Conservation (phyloP, 2,113 vertebrate genomes). For the Lycocorax pyrrhopterus region DNA sequence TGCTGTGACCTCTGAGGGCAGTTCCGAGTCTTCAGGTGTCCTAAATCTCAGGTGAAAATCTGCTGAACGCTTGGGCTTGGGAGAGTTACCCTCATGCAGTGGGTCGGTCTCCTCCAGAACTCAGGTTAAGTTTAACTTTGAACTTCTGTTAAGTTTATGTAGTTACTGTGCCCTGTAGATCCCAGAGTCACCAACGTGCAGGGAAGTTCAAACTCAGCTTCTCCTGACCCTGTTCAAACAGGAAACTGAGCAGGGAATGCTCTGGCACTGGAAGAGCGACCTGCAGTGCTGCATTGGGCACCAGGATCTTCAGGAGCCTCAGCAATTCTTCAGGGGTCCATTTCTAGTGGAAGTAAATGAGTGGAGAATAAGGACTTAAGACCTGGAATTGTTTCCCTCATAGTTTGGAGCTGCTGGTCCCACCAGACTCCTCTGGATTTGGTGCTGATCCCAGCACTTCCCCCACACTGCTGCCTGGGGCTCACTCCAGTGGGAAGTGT, state of each 20-base stretch:
- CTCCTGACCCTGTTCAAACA: background rate
- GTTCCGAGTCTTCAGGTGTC: background rate
- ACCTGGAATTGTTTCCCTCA: background rate
- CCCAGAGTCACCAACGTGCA: accelerated
- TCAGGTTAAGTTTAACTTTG: background rate
- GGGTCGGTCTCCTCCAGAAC: background rate
- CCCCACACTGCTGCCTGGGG: background rate
- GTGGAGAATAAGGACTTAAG: background rate
- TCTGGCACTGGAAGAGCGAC: background rate
- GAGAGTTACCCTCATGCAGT: accelerated
- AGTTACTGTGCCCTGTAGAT: background rate
- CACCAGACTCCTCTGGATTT: background rate
- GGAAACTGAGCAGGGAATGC: background rate
- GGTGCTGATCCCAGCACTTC: background rate
- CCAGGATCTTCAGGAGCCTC: background rate
- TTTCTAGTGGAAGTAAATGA: background rate
- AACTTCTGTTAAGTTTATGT: background rate
- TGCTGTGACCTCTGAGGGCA: background rate
- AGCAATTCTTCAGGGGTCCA: too few species aligned
- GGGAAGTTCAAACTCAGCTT: background rate
- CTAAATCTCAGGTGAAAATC: conserved; percentile 14
- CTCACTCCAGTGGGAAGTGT: accelerated
- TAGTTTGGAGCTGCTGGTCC: background rate
- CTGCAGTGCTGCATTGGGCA: background rate
- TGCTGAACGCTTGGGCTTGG: accelerated